These are phyloP conservation scores for Alces alces DNA, from an alignment of 2,113 vertebrate genomes.

Conservation along the genomic window DNA sequence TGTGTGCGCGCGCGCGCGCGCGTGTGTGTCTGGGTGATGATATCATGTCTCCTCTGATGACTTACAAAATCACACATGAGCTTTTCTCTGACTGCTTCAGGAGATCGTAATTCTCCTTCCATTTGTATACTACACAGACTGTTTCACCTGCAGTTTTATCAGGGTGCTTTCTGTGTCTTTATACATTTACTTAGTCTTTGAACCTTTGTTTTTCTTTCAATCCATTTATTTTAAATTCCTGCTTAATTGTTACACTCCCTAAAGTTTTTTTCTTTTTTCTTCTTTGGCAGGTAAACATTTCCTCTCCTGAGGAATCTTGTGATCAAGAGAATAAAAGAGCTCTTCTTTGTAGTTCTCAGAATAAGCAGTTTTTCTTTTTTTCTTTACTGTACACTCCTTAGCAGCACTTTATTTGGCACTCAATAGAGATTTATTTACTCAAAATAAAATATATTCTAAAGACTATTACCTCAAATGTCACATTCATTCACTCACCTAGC, in stretches of 20 bases:
- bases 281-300: not conserved
- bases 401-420: not conserved
- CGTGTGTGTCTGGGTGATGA: not conserved
- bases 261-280: not conserved
- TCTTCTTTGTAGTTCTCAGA: not conserved
- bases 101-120: not conserved
- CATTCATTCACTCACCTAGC: not conserved
- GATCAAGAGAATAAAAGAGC: constrained; percentile 8
- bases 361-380: not conserved
- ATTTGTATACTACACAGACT: not conserved
- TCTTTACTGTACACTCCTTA: not conserved
- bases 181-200: not conserved
- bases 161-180: not conserved
- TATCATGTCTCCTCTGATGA: not conserved
- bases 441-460: not conserved
- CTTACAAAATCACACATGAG: not conserved
- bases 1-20: too few relatives aligned
- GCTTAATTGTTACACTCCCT: not conserved
- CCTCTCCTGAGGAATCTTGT: not conserved
- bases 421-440: not conserved
- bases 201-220: not conserved
- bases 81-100: not conserved
- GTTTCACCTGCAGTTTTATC: not conserved
- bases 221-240: not conserved
- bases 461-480: not conserved